phyloP scores from a whole-genome alignment of 2,113 vertebrate species.

The cattle (Bos taurus) region DNA sequence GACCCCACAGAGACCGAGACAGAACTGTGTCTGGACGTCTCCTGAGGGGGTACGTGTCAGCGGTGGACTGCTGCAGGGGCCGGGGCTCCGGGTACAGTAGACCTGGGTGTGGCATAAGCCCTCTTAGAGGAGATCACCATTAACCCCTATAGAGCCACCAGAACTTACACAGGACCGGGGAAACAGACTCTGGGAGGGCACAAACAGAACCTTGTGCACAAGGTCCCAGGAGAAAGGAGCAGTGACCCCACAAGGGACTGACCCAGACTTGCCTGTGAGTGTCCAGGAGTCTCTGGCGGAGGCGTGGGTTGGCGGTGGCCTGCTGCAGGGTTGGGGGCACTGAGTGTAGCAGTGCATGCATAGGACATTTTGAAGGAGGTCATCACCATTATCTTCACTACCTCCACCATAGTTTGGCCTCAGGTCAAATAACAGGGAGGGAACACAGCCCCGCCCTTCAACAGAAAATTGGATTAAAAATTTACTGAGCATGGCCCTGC shows the following conservation, averaged over 20 bases:
- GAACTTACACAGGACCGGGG: neutral
- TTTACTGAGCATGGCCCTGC: neutral
- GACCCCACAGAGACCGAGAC: neutral
- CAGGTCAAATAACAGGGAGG: neutral
- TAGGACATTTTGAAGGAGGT: neutral
- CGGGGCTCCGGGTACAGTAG: neutral
- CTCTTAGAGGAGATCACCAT: neutral
- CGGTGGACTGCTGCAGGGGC: neutral
- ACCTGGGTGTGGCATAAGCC: neutral
- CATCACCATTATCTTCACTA: neutral
- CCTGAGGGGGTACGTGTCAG: neutral
- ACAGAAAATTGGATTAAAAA: neutral
- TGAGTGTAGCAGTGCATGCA: neutral
- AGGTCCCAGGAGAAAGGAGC: neutral
- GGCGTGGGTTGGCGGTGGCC: neutral
- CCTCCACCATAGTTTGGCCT: neutral
- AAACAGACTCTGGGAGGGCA: neutral
- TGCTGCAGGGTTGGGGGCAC: neutral
- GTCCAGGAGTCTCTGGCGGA: rapidly evolving
- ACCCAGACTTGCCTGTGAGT: neutral
- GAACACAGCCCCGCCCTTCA: neutral
- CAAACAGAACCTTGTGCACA: neutral
- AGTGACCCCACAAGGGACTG: neutral
- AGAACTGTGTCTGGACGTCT: neutral
- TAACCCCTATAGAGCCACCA: rapidly evolving